Evolutionary conservation across 2,888 invertebrate genomes (phyloP).

Genomic region (Lasioglossum pauxillum): DNA sequence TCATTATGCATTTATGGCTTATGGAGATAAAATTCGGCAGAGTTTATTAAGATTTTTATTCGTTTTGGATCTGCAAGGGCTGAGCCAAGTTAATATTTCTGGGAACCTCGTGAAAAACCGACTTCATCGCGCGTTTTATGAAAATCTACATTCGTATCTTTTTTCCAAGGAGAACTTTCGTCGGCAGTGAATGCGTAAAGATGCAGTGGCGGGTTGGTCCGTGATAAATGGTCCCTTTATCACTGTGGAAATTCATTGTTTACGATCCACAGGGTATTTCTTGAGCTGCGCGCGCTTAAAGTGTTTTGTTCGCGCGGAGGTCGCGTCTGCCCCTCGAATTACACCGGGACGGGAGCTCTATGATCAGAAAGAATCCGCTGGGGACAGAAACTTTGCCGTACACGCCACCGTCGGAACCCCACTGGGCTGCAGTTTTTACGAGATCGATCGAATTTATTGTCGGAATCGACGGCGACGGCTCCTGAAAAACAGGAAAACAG

Average conservation of each 20-base stretch:
- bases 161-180: background rate
- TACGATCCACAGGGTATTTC: constrained; percentile 17
- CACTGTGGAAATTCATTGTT: constrained; percentile 15
- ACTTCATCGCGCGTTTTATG: background rate
- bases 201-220: background rate
- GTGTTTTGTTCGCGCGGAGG: constrained; percentile 26
- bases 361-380: constrained; percentile 30
- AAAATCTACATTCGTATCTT: background rate
- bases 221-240: background rate
- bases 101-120: background rate
- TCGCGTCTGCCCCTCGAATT: constrained; percentile 38
- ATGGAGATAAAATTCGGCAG: no score
- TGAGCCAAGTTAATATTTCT: background rate
- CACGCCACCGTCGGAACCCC: background rate
- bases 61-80: no score
- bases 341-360: constrained; percentile 19
- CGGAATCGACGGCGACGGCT: constrained; percentile 13
- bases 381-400: constrained; percentile 38
- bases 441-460: constrained; percentile 38
- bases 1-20: no score
- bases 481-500: constrained; percentile 1
- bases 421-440: constrained; percentile 21
- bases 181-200: background rate
- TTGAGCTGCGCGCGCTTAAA: background rate
- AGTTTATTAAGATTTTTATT: no score